Evolutionary conservation across 1,140 invertebrate species (phyloP).

Genomic region (Procambarus clarkii): DNA sequence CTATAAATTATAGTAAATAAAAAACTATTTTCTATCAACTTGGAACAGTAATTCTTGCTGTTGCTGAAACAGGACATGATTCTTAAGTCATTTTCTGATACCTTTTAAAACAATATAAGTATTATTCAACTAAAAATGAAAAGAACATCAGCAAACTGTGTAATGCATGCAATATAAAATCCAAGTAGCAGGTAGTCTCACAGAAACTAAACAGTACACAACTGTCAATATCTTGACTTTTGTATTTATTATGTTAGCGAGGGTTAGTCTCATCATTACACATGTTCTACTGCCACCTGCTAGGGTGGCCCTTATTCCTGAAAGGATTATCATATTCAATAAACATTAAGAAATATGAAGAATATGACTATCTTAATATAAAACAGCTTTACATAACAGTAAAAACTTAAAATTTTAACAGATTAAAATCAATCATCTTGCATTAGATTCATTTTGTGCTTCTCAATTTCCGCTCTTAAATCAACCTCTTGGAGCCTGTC

Average conservation of each 20-base stretch:
- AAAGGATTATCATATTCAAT: not conserved
- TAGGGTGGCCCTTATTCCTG: not conserved
- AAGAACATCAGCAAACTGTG: not conserved
- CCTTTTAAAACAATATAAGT: not conserved
- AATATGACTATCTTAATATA: conserved; percentile 1
- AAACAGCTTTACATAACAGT: conserved; percentile 11
- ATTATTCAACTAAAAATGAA: not conserved
- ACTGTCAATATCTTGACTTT: not conserved
- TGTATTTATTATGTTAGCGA: not conserved
- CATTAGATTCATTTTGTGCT: conserved; percentile 45
- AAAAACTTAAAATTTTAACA: not conserved
- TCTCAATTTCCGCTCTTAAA: conserved; percentile 47
- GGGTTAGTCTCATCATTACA: not conserved
- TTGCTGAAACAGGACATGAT: not conserved
- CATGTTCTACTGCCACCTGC: not conserved
- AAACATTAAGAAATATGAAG: not conserved
- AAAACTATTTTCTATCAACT: not conserved
- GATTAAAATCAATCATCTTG: conserved; percentile 28
- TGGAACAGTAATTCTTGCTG: not conserved
- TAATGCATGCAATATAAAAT: not conserved
- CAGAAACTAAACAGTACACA: not conserved
- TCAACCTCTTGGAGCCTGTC: conserved; percentile 38
- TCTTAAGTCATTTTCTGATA: not conserved
- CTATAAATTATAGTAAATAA: not conserved
- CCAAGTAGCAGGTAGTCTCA: not conserved